These are phyloP conservation scores for Adelges cooleyi DNA, from an alignment of 1,140 invertebrate genomes.

Conservation along the genomic window DNA sequence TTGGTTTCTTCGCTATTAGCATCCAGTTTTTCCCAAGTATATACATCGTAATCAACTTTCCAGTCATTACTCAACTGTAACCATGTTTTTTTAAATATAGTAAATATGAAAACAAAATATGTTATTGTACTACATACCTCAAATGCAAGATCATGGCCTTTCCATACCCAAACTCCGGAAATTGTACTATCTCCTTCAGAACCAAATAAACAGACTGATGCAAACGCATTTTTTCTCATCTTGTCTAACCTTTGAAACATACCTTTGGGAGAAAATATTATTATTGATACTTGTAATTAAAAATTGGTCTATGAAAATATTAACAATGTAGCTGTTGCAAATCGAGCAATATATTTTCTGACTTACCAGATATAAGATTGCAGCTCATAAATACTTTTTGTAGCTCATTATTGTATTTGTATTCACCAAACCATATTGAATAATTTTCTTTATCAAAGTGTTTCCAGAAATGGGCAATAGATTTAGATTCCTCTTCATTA, in stretches of 20 bases:
- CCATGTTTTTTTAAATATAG: conserved; percentile 26
- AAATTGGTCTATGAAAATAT: too few species aligned
- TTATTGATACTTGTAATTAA: not conserved
- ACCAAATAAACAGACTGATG: conserved; percentile 86
- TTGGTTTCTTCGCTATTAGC: conserved; percentile 70
- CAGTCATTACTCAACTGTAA: conserved; percentile 75
- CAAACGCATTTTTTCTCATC: conserved; percentile 92
- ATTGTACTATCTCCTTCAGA: conserved; percentile 85
- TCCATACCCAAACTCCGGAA: conserved; percentile 94
- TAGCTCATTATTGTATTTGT: conserved; percentile 91
- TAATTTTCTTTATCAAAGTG: conserved; percentile 95
- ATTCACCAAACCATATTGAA: conserved; percentile 95
- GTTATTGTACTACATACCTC: conserved; percentile 43
- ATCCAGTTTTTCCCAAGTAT: conserved; percentile 93
- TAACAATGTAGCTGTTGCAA: too few species aligned
- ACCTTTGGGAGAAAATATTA: conserved; percentile 42
- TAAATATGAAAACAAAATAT: too few species aligned
- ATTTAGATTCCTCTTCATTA: conserved; percentile 86
- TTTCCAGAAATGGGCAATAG: conserved; percentile 96
- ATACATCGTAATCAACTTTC: conserved; percentile 95
- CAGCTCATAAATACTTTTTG: conserved; percentile 90
- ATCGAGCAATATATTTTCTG: too few species aligned
- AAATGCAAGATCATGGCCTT: conserved; percentile 88
- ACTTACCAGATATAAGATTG: conserved; percentile 81
- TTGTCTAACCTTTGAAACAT: conserved; percentile 98